Evolutionary conservation across 1,140 invertebrate genomes (phyloP).

Genomic region (Oedothorax gibbosus): DNA sequence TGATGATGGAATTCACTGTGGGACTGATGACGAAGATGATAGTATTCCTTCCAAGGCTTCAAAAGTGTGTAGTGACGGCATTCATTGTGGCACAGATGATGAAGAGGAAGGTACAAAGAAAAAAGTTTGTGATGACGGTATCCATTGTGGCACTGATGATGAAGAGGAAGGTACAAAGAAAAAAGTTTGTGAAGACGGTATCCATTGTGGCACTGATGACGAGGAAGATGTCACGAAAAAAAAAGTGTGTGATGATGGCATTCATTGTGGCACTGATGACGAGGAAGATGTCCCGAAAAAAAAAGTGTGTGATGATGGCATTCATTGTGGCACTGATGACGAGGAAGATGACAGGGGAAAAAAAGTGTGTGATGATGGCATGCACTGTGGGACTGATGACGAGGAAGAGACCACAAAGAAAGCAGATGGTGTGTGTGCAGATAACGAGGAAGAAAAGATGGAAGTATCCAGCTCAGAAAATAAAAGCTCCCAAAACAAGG

Average conservation of each 20-base stretch:
- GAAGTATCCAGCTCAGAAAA: not conserved
- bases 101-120: not conserved
- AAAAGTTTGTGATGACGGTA: slow-evolving; percentile 16
- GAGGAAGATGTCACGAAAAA: not conserved
- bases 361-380: slow-evolving; percentile 45
- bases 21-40: slow-evolving; percentile 41
- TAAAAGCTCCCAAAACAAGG: not conserved
- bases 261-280: slow-evolving; percentile 33
- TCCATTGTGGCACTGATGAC: slow-evolving; percentile 58
- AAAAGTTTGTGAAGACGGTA: slow-evolving; percentile 40
- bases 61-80: slow-evolving; percentile 32
- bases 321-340: slow-evolving; percentile 44
- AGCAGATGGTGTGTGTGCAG: slow-evolving; percentile 12
- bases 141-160: slow-evolving; percentile 44
- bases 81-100: slow-evolving; percentile 41
- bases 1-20: slow-evolving; percentile 58
- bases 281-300: not conserved
- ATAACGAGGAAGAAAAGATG: slow-evolving; percentile 36
- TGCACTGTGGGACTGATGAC: slow-evolving; percentile 47
- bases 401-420: not conserved
- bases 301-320: slow-evolving; percentile 34
- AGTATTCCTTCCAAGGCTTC: not conserved
- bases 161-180: slow-evolving; percentile 45
- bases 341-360: slow-evolving; percentile 40
- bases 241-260: slow-evolving; percentile 34